Evolutionary conservation across 2,888 invertebrate species (phyloP).

Genomic region (Sympetrum striolatum): DNA sequence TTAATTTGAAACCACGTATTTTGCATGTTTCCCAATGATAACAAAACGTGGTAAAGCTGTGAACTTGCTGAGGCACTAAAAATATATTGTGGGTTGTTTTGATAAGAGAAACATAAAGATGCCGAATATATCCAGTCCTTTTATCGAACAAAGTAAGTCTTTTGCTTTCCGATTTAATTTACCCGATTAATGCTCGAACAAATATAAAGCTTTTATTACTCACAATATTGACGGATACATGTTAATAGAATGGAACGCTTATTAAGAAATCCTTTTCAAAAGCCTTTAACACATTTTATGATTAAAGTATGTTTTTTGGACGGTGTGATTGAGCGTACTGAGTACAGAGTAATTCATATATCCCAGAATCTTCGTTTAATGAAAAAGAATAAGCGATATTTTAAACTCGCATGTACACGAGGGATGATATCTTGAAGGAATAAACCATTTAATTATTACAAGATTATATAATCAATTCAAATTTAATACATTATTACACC

Average conservation of each 20-base stretch:
- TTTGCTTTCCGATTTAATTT: constrained; percentile 8
- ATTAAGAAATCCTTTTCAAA: not conserved
- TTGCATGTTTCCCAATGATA: not conserved
- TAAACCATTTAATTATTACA: too few relatives aligned
- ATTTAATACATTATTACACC: too few relatives aligned
- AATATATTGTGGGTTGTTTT: not conserved
- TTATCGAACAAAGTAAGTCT: constrained; percentile 8
- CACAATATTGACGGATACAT: not conserved
- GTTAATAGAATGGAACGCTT: not conserved
- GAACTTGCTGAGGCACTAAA: constrained; percentile 11
- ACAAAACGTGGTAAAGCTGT: not conserved
- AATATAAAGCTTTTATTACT: not conserved
- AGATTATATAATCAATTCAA: too few relatives aligned
- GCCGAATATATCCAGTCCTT: not conserved
- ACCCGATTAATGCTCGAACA: not conserved
- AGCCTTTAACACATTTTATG: too few relatives aligned
- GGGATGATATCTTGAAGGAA: too few relatives aligned
- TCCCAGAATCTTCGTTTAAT: too few relatives aligned
- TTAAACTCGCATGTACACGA: too few relatives aligned
- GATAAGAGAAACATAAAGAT: constrained; percentile 26
- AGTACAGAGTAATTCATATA: too few relatives aligned
- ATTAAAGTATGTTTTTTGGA: too few relatives aligned
- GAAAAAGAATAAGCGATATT: too few relatives aligned
- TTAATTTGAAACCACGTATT: not conserved
- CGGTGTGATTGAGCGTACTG: too few relatives aligned